Base-by-base conservation (phyloP, 2,113 vertebrate genomes). In the Dasyurus viverrinus region DNA sequence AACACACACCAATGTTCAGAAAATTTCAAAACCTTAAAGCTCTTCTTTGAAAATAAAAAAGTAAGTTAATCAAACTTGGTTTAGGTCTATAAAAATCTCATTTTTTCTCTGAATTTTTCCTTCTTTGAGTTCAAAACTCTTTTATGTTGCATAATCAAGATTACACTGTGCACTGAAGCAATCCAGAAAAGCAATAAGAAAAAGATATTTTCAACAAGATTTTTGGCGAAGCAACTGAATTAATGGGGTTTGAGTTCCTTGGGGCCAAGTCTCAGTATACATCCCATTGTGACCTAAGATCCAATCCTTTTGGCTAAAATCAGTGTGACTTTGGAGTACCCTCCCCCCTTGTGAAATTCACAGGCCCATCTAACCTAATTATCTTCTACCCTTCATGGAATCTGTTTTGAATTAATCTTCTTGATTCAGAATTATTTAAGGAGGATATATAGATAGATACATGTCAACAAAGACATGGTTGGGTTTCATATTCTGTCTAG, bases 341-440 rank as follows among this genome's bases (percentile, higher is more conserved):
- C 47, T 89, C 55, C 30, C 55, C 30, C 52, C 1, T 93, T 91
- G 84, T 46, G 57, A 95, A 96, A 93, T 95, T 60, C 96, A n/a
- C 53, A 96, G 93, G 2, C 60, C n/a, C 36, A 89, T 36, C 30
- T 94, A 92, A 95, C 30, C 76, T 92, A 94, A 53, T 91, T 96
- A 95, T 94, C 89, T 27, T 94, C n/a, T 89, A 9, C n/a, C 23
- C n/a, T 95, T 11, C 93, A n/a, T 97, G 53, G 95, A 96, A 92
- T 93, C 52, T 96, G 92, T 76, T 91, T 95, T 94, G 36, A 97
- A 94, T 95, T 95, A 96, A 90, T 16, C 7, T 68, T 30, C 26
- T 1, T 26, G 19, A 90, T 93, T 30, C 54, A 93, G 92, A 96
- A 89, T 92, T 53, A 50, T 54, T 93, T 94, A 53, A 95, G 36